A percentile compares a stretch with the other conserved stretches of the same genome.
phyloP scores from a whole-genome alignment of 2,113 vertebrate genomes.

The Pseudorectes ferrugineus region DNA sequence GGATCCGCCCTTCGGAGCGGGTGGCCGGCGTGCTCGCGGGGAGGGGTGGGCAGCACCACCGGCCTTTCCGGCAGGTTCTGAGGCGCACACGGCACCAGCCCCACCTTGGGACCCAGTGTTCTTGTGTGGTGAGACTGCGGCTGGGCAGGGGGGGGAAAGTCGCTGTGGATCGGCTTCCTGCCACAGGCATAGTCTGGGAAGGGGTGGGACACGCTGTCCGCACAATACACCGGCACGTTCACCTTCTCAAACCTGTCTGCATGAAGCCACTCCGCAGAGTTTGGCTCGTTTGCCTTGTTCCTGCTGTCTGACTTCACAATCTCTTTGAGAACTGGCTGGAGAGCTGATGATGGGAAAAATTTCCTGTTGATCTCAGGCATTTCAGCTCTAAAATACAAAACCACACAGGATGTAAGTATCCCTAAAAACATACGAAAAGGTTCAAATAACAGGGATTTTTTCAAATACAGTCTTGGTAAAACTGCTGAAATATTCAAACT shows the following conservation, averaged over 20 bases:
- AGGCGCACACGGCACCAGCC: neutral
- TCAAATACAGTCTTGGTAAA: neutral
- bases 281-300: neutral
- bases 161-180: neutral
- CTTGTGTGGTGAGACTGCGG: neutral
- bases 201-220: neutral
- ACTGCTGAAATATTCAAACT: neutral
- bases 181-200: neutral
- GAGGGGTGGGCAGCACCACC: neutral
- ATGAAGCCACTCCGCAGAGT: constrained; percentile 12
- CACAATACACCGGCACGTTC: neutral
- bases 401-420: neutral
- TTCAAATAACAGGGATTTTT: neutral
- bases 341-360: neutral
- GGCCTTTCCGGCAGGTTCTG: neutral
- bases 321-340: constrained; percentile 47
- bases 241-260: constrained; percentile 41
- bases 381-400: constrained; percentile 54
- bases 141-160: neutral
- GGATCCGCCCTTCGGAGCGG: neutral
- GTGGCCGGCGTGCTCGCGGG: neutral
- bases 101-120: neutral
- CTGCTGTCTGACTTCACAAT: constrained; percentile 25
- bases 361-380: constrained; percentile 45
- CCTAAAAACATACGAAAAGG: neutral